Conservation (phyloP, 1,140 invertebrate species). For the Psix sp. region DNA sequence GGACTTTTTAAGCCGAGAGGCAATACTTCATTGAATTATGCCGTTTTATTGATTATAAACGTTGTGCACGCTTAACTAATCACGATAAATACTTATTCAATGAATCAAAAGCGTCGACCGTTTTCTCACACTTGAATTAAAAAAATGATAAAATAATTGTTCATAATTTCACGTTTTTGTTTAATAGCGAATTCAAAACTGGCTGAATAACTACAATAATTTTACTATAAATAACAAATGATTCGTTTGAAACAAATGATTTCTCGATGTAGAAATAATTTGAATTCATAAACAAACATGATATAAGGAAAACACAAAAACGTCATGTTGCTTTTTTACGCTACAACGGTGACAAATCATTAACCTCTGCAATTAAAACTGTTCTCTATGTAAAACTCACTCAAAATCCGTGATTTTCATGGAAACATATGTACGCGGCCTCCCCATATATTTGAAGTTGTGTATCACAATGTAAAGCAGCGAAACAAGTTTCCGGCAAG, state of each 20-base stretch:
- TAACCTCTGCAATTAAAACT: slow-evolving; percentile 40
- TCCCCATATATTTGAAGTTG: slow-evolving; percentile 16
- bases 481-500: slow-evolving; percentile 9
- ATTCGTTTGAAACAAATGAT: no score
- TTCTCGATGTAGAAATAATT: no score
- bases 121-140: background rate
- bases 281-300: no score
- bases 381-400: slow-evolving; percentile 11
- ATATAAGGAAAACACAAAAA: no score
- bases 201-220: no score
- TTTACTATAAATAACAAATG: no score
- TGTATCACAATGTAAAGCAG: slow-evolving; percentile 16
- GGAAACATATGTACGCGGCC: slow-evolving; percentile 12
- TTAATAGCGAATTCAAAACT: no score
- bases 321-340: no score
- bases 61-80: slow-evolving; percentile 17
- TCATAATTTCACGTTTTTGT: no score
- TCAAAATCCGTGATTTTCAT: slow-evolving; percentile 19
- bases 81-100: slow-evolving; percentile 10
- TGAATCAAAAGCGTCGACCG: background rate
- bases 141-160: no score
- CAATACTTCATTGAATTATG: slow-evolving; percentile 22
- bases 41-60: slow-evolving; percentile 24
- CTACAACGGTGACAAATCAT: slow-evolving; percentile 7
- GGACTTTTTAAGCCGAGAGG: background rate